Conservation (phyloP, 2,888 invertebrate genomes). For the Coenonympha arcania region DNA sequence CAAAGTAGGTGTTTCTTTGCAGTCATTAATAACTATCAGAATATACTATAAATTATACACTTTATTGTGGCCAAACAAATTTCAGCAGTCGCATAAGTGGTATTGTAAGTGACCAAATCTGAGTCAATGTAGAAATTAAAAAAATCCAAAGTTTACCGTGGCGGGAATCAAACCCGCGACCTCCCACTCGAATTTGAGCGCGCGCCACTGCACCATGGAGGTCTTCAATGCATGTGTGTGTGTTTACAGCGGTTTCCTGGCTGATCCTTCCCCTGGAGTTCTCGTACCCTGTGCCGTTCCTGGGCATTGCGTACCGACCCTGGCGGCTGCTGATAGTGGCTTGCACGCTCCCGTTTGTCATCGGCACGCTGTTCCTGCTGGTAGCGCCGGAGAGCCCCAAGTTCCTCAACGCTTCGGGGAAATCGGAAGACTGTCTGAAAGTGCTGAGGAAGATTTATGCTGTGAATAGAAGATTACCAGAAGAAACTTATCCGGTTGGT, state of each 20-base stretch:
- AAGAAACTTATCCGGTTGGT: slow-evolving; percentile 53
- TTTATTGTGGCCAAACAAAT: too few species aligned
- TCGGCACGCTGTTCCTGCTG: slow-evolving; percentile 73
- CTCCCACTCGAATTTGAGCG: too few species aligned
- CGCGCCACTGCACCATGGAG: too few species aligned
- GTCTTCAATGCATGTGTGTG: too few species aligned
- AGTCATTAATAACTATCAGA: too few species aligned
- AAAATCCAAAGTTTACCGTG: too few species aligned
- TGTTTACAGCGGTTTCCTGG: slow-evolving; percentile 78
- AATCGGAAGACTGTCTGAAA: slow-evolving; percentile 72
- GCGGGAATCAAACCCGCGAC: too few species aligned
- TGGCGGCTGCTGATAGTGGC: slow-evolving; percentile 83
- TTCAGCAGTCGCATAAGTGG: too few species aligned
- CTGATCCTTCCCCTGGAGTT: slow-evolving; percentile 76
- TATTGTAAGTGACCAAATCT: too few species aligned
- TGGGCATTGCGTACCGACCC: slow-evolving; percentile 76
- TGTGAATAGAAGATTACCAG: slow-evolving; percentile 43
- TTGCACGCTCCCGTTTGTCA: slow-evolving; percentile 77
- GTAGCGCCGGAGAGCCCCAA: slow-evolving; percentile 86
- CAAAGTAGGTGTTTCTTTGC: too few species aligned
- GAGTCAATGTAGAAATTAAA: too few species aligned
- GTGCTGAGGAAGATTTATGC: slow-evolving; percentile 57
- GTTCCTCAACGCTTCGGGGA: slow-evolving; percentile 78
- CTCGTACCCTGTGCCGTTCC: slow-evolving; percentile 53
- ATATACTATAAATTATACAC: too few species aligned